Evolutionary conservation across 1,140 invertebrate genomes (phyloP), one percentile per base, ranked within the genome.

Genomic region (Hylaeus volcanicus): DNA sequence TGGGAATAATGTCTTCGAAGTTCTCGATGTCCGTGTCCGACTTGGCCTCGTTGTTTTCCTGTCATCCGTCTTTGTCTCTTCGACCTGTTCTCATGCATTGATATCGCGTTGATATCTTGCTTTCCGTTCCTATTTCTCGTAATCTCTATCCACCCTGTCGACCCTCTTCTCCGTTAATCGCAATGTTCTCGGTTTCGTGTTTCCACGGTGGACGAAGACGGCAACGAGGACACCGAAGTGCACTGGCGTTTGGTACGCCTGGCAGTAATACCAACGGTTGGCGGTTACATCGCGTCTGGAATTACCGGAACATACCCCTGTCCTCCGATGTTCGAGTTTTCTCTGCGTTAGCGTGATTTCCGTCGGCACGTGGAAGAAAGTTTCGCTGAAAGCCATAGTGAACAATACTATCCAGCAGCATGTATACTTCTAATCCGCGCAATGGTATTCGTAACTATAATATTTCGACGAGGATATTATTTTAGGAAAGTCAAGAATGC

Each of bases 101-200:
- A 51, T 51, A 51, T 39, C 39, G 8, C 11, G 11, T n/a, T 64
- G 76, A 73, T 66, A 63, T 85, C 66, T 55, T 11, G 64, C 56
- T 79, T 63, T 58, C 43, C 37, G 15, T 11, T 6, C 39, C 58
- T 75, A 65, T 75, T 58, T 55, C 26, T 58, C 53, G 15, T 60
- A 70, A 73, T 66, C 68, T 45, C 55, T 55, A 70, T 65, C 72
- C 70, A 56, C 14, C 12, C 43, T 56, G 51, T 69, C 26, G 43
- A 12, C 64, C 56, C 60, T 12, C 6, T n/a, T 51, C 39, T 41
- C 11, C 11, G 69, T 84, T 85, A 61, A 51, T 71, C 72, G 58
- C 72, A 70, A 43, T 82, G 86, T 89, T 88, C 86, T 74, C 69
- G 86, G 87, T 86, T 89, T 82, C 85, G 64, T 74, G 79, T 85